A percentile compares a stretch with the other conserved stretches of the same genome.
Evolutionary conservation across 2,888 invertebrate species (phyloP).

Genomic region (Zygogramma bicolorata): DNA sequence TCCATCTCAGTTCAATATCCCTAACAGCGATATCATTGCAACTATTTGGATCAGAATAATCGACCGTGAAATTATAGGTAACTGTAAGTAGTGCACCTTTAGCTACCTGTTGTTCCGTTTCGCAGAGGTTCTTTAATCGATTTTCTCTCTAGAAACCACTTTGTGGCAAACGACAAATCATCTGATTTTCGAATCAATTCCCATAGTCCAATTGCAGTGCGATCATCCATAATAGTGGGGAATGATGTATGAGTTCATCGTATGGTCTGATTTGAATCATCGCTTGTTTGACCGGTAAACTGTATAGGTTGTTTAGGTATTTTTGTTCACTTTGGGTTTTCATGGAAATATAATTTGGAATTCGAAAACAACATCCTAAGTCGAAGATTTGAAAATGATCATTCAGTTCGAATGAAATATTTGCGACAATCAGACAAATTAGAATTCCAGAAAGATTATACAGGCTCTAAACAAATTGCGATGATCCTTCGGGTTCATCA

Average conservation of each 20-base stretch:
- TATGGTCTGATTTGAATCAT: background rate
- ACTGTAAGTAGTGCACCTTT: background rate
- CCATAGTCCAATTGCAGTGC: background rate
- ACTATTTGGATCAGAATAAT: background rate
- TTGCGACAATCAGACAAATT: too few relatives aligned
- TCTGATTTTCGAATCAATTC: background rate
- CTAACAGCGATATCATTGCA: background rate
- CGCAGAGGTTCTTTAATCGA: background rate
- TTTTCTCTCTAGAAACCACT: background rate
- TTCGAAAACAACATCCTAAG: too few relatives aligned
- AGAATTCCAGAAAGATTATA: too few relatives aligned
- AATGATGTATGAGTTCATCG: background rate
- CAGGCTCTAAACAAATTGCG: too few relatives aligned
- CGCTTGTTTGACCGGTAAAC: too few relatives aligned
- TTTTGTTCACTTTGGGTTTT: too few relatives aligned
- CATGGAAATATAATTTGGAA: too few relatives aligned
- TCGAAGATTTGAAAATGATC: too few relatives aligned
- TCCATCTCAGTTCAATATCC: background rate
- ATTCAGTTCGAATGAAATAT: too few relatives aligned
- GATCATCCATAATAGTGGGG: background rate
- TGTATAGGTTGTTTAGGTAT: too few relatives aligned
- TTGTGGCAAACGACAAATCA: background rate
- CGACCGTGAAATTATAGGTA: background rate
- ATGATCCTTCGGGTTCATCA: too few relatives aligned
- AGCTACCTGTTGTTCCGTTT: background rate